Evolutionary conservation across 2,888 invertebrate species (phyloP).

Genomic region (Aethes cnicana): DNA sequence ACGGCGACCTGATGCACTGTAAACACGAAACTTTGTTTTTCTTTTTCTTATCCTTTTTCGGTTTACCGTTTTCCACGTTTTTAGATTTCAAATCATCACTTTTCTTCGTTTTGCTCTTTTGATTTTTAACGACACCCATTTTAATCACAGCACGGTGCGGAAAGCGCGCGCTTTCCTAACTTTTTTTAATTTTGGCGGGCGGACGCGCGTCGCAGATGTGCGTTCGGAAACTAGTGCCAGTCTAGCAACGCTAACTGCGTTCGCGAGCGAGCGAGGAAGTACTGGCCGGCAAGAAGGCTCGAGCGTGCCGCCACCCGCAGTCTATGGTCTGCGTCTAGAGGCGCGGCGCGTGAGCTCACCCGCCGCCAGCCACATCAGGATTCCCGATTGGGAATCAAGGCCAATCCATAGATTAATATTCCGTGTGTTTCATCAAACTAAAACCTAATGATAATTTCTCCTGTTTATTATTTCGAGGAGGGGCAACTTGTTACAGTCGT

Average conservation of each 20-base stretch:
- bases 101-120: slow-evolving; percentile 60
- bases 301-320: slow-evolving; percentile 41
- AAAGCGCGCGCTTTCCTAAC: slow-evolving; percentile 43
- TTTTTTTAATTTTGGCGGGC: slow-evolving; percentile 46
- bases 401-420: slow-evolving; percentile 71
- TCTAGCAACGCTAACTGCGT: slow-evolving; percentile 78
- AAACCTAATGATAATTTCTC: slow-evolving; percentile 68
- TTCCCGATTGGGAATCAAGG: slow-evolving; percentile 78
- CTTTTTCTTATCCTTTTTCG: slow-evolving; percentile 69
- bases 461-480: slow-evolving; percentile 64
- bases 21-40: slow-evolving; percentile 78
- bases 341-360: slow-evolving; percentile 69
- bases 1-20: slow-evolving; percentile 76
- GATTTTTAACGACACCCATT: slow-evolving; percentile 76
- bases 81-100: slow-evolving; percentile 44
- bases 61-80: slow-evolving; percentile 59
- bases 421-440: slow-evolving; percentile 60
- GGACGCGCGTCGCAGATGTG: slow-evolving; percentile 62
- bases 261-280: slow-evolving; percentile 67
- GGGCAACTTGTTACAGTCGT: neutral
- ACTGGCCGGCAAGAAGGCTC: slow-evolving; percentile 60
- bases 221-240: slow-evolving; percentile 76
- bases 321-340: slow-evolving; percentile 49
- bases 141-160: slow-evolving; percentile 43
- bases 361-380: slow-evolving; percentile 64